These are phyloP conservation scores for Recurvirostra avosetta DNA, from an alignment of 2,113 vertebrate species.

Conservation along the genomic window DNA sequence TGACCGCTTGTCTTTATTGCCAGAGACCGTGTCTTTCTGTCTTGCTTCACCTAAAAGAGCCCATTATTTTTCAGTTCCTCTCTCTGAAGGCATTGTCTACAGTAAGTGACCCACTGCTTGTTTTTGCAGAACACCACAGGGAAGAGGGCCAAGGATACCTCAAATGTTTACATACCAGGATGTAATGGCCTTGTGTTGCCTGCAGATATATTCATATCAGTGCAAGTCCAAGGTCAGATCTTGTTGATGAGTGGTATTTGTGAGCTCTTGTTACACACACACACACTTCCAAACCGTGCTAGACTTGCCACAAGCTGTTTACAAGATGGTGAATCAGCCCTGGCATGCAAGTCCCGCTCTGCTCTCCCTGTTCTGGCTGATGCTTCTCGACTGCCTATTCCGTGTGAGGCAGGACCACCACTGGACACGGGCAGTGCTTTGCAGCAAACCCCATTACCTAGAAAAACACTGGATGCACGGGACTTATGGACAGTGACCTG, in stretches of 20 bases:
- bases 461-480: not conserved
- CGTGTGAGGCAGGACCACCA: not conserved
- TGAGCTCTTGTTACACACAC: not conserved
- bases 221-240: not conserved
- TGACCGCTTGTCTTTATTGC: slow-evolving; percentile 17
- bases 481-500: not conserved
- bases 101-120: slow-evolving; percentile 49
- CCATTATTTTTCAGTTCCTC: not conserved
- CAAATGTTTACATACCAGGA: not conserved
- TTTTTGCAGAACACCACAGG: slow-evolving; percentile 25
- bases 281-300: not conserved
- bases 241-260: not conserved
- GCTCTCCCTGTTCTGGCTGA: not conserved
- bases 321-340: not conserved
- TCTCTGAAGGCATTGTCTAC: slow-evolving; percentile 34
- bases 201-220: not conserved
- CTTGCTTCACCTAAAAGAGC: not conserved
- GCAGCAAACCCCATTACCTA: not conserved
- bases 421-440: not conserved
- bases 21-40: not conserved
- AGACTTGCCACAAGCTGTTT: not conserved
- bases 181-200: not conserved
- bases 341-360: not conserved
- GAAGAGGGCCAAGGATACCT: not conserved
- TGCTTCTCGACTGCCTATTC: not conserved